Percentiles rank a stretch among this genome's conserved stretches.
Conservation (phyloP, 2,797 vertebrate species). For the Novumbra hubbsi region DNA sequence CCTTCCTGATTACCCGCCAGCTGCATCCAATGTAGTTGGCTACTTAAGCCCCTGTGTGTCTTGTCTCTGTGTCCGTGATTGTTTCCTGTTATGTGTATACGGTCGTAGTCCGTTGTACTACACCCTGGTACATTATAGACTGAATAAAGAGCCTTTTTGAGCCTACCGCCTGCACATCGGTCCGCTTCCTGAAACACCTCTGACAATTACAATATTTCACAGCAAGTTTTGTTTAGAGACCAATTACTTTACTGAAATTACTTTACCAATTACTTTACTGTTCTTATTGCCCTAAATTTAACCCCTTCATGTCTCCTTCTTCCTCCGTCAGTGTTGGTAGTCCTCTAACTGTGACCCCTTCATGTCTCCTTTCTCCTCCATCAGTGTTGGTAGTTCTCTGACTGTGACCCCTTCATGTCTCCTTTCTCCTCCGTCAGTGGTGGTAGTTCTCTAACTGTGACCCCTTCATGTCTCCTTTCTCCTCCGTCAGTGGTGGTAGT, state of each 20-base stretch:
- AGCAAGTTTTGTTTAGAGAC: too few species aligned
- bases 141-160: too few species aligned
- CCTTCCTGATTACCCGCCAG: too few species aligned
- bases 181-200: too few species aligned
- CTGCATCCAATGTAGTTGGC: too few species aligned
- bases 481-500: conserved; percentile 78
- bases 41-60: too few species aligned
- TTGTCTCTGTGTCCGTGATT: too few species aligned
- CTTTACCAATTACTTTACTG: background rate
- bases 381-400: conserved; percentile 81
- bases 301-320: background rate
- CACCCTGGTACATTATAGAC: too few species aligned
- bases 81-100: too few species aligned
- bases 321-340: conserved; percentile 75
- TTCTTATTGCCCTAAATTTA: background rate
- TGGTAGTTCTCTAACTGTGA: conserved; percentile 69
- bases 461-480: background rate
- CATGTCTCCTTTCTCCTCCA: background rate
- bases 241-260: background rate
- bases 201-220: too few species aligned
- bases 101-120: too few species aligned
- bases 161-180: too few species aligned
- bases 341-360: conserved; percentile 52
- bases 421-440: conserved; percentile 60
- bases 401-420: background rate